These are phyloP conservation scores for Upupa epops DNA, from an alignment of 2,113 vertebrate genomes.

Conservation along the genomic window DNA sequence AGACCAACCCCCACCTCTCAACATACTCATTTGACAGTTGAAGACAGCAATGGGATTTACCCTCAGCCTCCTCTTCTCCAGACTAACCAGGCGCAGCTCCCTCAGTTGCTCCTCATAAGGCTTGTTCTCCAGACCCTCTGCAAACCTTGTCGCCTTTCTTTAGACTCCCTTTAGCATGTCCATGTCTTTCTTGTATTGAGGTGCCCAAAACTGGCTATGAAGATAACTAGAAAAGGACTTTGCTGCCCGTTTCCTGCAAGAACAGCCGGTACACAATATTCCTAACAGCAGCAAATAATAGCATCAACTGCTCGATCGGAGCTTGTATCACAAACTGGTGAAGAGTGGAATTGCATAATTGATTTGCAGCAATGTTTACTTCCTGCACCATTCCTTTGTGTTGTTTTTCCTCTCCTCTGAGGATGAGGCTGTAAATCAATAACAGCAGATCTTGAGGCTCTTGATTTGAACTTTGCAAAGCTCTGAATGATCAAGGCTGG, in stretches of 20 bases:
- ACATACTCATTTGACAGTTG: no score
- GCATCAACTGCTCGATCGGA: background rate
- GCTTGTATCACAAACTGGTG: background rate
- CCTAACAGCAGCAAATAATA: background rate
- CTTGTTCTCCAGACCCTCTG: no score
- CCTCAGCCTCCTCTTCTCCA: no score
- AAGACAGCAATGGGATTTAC: no score
- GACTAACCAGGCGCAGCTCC: no score
- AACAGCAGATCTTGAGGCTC: background rate
- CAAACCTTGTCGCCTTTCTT: no score
- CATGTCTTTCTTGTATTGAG: no score
- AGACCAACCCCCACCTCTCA: no score
- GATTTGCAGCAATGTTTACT: background rate
- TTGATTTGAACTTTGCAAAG: background rate
- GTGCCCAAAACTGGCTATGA: background rate
- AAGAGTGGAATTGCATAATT: background rate
- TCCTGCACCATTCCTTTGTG: background rate
- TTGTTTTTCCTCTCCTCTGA: background rate
- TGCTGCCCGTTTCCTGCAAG: accelerated
- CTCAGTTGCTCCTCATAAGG: no score
- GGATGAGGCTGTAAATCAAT: background rate
- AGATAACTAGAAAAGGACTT: background rate
- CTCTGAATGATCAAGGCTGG: background rate
- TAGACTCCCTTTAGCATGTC: no score
- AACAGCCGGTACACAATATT: background rate